Conservation (phyloP, 2,888 invertebrate genomes). For the Trissolcus brochymenae region DNA sequence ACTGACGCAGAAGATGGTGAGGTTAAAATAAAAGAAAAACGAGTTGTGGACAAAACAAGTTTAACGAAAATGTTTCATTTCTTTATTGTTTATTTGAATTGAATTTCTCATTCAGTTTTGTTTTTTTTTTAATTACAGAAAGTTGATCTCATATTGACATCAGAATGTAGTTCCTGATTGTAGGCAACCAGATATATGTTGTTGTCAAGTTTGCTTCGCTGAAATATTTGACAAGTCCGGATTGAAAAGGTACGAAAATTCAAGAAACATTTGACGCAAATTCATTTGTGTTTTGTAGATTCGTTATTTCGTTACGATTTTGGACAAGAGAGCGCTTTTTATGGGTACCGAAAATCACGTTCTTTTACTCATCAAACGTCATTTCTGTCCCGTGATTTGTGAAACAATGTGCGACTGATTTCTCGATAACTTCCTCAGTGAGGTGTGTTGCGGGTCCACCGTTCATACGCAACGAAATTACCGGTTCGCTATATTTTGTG, state of each 20-base stretch:
- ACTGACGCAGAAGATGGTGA: too few relatives aligned
- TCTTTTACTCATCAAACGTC: constrained; percentile 64
- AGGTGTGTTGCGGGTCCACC: constrained; percentile 61
- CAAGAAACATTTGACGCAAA: background rate
- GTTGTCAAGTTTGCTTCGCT: too few relatives aligned
- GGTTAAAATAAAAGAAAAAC: background rate
- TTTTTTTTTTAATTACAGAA: background rate
- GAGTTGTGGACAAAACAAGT: background rate
- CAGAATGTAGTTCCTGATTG: too few relatives aligned
- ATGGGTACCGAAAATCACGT: constrained; percentile 22
- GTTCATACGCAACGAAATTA: constrained; percentile 74
- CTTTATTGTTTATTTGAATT: background rate
- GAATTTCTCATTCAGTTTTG: background rate
- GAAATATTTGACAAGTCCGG: too few relatives aligned
- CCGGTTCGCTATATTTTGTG: constrained; percentile 69
- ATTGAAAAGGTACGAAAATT: background rate
- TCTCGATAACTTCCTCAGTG: constrained; percentile 70
- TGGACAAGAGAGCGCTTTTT: background rate
- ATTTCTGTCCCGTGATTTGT: constrained; percentile 73
- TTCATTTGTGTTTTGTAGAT: background rate
- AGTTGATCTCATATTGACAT: too few relatives aligned
- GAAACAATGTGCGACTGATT: constrained; percentile 76
- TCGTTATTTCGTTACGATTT: background rate
- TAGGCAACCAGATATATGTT: too few relatives aligned
- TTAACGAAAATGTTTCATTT: background rate